Evolutionary conservation across 1,140 invertebrate genomes (phyloP).

Genomic region (Drosophila navojoa): DNA sequence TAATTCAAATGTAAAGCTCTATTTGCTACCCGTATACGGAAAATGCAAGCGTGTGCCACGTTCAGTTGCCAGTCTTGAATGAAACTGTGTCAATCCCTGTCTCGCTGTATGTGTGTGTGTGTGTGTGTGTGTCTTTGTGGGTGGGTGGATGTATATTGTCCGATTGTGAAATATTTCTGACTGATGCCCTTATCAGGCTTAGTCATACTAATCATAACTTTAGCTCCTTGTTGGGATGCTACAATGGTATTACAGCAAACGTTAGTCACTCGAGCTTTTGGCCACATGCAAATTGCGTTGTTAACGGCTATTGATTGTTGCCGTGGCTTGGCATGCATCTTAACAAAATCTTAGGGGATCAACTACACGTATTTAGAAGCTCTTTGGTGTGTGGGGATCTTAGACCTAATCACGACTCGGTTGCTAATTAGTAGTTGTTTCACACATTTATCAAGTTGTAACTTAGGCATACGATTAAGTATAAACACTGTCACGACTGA

Average conservation of each 20-base stretch:
- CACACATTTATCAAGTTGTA: slow-evolving; percentile 8
- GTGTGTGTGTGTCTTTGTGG: slow-evolving; percentile 13
- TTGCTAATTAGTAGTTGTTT: slow-evolving; percentile 23
- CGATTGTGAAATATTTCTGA: slow-evolving; percentile 33
- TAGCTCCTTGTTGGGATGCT: slow-evolving; percentile 5
- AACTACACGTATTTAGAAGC: slow-evolving; percentile 58
- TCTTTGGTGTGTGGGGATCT: slow-evolving; percentile 69
- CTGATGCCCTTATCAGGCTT: slow-evolving; percentile 24
- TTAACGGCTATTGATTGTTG: slow-evolving; percentile 35
- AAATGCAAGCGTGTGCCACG: slow-evolving; percentile 27
- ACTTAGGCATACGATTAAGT: slow-evolving; percentile 61
- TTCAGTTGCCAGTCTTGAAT: slow-evolving; percentile 16
- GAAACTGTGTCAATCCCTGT: slow-evolving; percentile 8
- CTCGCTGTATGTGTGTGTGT: slow-evolving; percentile 15
- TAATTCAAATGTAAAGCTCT: slow-evolving; percentile 71
- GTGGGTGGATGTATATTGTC: slow-evolving; percentile 16
- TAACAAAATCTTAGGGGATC: slow-evolving; percentile 59
- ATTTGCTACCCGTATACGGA: slow-evolving; percentile 6
- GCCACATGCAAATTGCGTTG: slow-evolving; percentile 28
- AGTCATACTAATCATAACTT: slow-evolving; percentile 30
- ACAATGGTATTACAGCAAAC: slow-evolving; percentile 9
- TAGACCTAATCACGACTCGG: slow-evolving; percentile 77
- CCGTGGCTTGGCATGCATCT: slow-evolving; percentile 38
- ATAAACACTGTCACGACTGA: slow-evolving; percentile 49
- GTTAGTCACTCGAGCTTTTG: slow-evolving; percentile 16